Evolutionary conservation across 2,797 vertebrate genomes (phyloP).

Genomic region (Myiotriccus ornatus): DNA sequence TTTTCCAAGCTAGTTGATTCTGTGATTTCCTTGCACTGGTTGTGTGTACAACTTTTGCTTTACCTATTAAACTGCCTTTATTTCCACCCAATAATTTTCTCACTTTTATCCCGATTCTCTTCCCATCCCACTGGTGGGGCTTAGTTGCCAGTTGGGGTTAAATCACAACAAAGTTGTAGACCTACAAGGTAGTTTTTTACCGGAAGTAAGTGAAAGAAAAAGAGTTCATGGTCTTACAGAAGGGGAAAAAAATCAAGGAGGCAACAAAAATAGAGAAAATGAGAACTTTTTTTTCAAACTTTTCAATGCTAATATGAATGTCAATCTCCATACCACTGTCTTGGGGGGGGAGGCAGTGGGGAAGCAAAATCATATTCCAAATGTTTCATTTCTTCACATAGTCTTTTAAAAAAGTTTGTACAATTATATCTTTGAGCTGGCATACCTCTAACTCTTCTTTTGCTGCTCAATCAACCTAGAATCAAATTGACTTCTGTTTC

Average conservation of each 20-base stretch:
- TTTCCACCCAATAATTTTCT: not conserved
- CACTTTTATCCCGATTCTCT: not conserved
- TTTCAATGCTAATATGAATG: not conserved
- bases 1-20: too few species aligned
- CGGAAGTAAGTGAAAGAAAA: not conserved
- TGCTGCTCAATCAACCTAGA: not conserved
- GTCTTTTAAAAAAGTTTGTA: not conserved
- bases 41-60: rapidly evolving
- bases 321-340: not conserved
- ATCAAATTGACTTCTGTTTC: not conserved
- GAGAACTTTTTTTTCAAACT: not conserved
- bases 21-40: not conserved
- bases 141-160: not conserved
- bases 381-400: not conserved
- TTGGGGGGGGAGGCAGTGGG: too few species aligned
- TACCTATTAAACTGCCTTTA: not conserved
- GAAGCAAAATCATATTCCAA: not conserved
- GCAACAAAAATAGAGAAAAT: not conserved
- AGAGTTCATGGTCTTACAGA: not conserved
- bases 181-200: not conserved
- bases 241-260: not conserved
- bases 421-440: not conserved
- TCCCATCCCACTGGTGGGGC: not conserved
- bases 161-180: not conserved
- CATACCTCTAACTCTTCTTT: not conserved